Percentiles rank a stretch among this genome's conserved stretches.
phyloP scores from a whole-genome alignment of 2,113 vertebrate genomes.

The Balaenoptera acutorostrata region DNA sequence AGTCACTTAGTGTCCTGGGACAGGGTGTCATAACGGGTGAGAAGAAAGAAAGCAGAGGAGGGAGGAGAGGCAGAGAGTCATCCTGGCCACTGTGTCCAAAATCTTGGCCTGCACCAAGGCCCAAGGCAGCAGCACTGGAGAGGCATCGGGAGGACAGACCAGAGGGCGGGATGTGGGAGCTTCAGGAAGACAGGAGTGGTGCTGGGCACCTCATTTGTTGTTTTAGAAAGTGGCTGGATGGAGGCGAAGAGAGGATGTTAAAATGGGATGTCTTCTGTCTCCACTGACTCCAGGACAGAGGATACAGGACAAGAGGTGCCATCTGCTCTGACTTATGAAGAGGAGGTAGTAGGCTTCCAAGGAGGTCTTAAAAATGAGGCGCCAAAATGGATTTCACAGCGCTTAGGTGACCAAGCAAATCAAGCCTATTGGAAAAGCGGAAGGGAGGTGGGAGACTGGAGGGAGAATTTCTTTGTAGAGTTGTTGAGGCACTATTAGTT shows the following conservation, averaged over 20 bases:
- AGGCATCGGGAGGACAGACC: background rate
- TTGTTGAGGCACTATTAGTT: background rate
- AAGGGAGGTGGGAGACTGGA: background rate
- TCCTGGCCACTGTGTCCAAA: no score
- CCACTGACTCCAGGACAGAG: background rate
- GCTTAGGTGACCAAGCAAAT: background rate
- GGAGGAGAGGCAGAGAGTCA: no score
- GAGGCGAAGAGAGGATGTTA: background rate
- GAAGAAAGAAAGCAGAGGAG: background rate
- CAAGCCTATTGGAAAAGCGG: background rate
- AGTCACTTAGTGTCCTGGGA: background rate
- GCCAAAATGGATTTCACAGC: background rate
- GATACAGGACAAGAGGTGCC: background rate
- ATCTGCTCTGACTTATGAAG: background rate
- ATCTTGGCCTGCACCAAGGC: no score
- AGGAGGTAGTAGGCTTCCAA: background rate
- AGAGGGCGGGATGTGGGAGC: fast-evolving
- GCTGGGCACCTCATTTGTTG: background rate
- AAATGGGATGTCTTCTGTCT: background rate
- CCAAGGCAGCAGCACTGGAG: background rate
- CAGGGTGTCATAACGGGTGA: background rate
- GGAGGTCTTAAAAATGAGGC: background rate
- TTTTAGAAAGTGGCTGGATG: background rate
- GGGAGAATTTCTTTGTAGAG: background rate
- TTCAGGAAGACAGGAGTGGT: background rate